Percentiles rank a stretch among this genome's conserved stretches.
These are phyloP conservation scores for Dinoponera quadriceps DNA, from an alignment of 1,140 invertebrate species.

Conservation along the genomic window DNA sequence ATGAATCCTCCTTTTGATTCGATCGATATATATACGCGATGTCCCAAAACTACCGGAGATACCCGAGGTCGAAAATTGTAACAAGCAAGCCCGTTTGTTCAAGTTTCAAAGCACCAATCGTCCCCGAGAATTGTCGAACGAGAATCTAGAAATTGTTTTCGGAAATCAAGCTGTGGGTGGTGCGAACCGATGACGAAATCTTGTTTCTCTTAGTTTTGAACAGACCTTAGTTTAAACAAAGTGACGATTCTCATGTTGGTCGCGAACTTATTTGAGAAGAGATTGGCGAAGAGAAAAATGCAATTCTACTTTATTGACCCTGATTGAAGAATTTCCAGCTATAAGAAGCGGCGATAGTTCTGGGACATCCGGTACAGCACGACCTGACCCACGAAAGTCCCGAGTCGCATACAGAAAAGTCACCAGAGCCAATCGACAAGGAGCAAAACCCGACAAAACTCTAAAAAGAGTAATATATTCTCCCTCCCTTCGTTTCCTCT, in stretches of 20 bases:
- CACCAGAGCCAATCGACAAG: slow-evolving; percentile 21
- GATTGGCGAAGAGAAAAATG: not conserved
- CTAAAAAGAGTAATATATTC: not conserved
- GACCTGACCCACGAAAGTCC: slow-evolving; percentile 15
- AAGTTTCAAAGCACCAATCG: not conserved
- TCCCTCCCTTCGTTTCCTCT: not conserved
- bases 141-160: not conserved
- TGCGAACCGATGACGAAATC: not conserved
- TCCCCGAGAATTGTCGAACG: not conserved
- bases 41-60: slow-evolving; percentile 36
- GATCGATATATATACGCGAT: slow-evolving; percentile 32
- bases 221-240: not conserved
- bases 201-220: not conserved
- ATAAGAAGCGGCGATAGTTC: not conserved
- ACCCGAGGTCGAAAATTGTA: not conserved
- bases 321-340: not conserved
- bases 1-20: slow-evolving; percentile 17
- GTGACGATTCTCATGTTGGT: not conserved
- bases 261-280: not conserved
- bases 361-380: slow-evolving; percentile 11
- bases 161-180: no score
- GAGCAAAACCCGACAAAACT: slow-evolving; percentile 25
- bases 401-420: slow-evolving; percentile 40
- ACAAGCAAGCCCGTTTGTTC: slow-evolving; percentile 1
- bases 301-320: not conserved